Conservation (phyloP, 2,113 vertebrate species). For the Lagenorhynchus albirostris region DNA sequence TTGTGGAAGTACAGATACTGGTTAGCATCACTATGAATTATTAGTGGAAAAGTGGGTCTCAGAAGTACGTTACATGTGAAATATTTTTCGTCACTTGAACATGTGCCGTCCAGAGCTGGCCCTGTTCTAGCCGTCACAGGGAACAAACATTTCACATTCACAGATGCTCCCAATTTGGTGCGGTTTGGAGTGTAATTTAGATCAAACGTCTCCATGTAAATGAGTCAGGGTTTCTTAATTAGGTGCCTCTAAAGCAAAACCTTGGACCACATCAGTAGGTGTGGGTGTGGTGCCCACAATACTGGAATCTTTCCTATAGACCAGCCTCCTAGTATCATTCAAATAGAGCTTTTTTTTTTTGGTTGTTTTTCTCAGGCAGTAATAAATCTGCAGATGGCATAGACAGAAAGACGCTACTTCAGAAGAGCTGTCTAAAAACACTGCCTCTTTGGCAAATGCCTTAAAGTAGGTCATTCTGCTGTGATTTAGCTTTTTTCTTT, state of each 20-base stretch:
- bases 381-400: conserved; percentile 88
- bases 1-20: conserved; percentile 83
- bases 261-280: conserved; percentile 95
- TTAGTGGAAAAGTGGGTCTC: conserved; percentile 92
- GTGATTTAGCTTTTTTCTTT: conserved; percentile 93
- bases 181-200: conserved; percentile 99
- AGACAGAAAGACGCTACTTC: conserved; percentile 90
- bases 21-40: conserved; percentile 89
- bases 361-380: conserved; percentile 77
- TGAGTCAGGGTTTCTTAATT: conserved; percentile 99
- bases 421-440: conserved; percentile 89
- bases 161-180: conserved; percentile 99
- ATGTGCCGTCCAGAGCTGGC: conserved; percentile 95
- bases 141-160: conserved; percentile 95
- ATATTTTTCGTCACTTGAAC: conserved; percentile 96
- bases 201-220: conserved; percentile 99
- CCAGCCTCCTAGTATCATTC: conserved; percentile 80
- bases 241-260: conserved; percentile 94
- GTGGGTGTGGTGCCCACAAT: conserved; percentile 91
- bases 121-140: conserved; percentile 85
- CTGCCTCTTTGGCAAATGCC: conserved; percentile 91
- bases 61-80: conserved; percentile 92
- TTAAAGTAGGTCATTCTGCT: conserved; percentile 96
- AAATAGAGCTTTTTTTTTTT: conserved; percentile 61
- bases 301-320: conserved; percentile 86